phyloP scores from a whole-genome alignment of 2,888 invertebrate genomes.

The Harpalus rufipes region DNA sequence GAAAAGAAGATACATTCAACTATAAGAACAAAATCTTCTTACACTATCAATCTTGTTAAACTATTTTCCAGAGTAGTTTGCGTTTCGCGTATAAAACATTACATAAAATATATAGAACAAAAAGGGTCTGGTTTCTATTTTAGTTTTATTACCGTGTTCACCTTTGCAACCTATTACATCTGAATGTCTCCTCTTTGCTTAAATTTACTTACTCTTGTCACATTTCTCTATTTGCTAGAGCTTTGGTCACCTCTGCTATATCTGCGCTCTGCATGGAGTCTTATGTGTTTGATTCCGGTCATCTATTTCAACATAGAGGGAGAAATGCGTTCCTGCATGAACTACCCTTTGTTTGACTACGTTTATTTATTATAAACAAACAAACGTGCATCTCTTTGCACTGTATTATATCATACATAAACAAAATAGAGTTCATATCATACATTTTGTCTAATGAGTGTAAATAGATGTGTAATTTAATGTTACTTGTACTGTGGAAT shows the following conservation, averaged over 20 bases:
- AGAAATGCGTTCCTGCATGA: no score
- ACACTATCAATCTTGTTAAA: constrained; percentile 3
- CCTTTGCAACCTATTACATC: background rate
- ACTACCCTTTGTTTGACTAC: no score
- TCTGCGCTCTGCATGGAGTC: background rate
- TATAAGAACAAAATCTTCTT: background rate
- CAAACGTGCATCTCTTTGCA: no score
- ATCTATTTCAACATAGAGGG: no score
- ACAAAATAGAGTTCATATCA: no score
- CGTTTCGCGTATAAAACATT: background rate
- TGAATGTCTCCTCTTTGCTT: background rate
- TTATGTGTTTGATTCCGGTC: background rate
- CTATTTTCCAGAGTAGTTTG: background rate
- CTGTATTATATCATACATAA: no score
- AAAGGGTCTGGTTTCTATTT: background rate
- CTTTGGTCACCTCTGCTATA: background rate
- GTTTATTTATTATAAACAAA: no score
- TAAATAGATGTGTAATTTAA: no score
- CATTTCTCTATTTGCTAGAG: background rate
- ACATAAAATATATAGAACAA: background rate
- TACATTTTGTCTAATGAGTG: no score
- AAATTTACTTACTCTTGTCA: background rate
- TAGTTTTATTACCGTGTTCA: background rate
- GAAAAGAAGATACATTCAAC: constrained; percentile 2
- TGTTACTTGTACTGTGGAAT: no score